These are phyloP conservation scores for Speoplatyrhinus poulsoni DNA, from an alignment of 2,113 vertebrate genomes.

Conservation along the genomic window DNA sequence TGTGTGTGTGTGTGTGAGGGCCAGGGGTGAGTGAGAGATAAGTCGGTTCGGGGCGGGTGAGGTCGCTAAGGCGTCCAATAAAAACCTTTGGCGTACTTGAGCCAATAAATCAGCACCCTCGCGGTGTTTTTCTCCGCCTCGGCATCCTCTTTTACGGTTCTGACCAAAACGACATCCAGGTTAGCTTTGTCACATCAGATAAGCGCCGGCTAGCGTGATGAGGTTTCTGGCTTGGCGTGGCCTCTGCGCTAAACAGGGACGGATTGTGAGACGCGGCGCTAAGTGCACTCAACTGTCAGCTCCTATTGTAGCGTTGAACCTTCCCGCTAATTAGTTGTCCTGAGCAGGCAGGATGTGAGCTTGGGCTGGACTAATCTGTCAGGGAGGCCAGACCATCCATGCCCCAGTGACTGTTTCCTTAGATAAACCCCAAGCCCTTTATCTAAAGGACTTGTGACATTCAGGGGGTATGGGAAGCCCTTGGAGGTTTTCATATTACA, in stretches of 20 bases:
- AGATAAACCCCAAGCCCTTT: constrained; percentile 88
- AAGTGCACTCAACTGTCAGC: constrained; percentile 91
- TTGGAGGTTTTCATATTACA: constrained; percentile 53
- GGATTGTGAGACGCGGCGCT: constrained; percentile 61
- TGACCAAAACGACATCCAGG: constrained; percentile 61
- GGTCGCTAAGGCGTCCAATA: constrained; percentile 59
- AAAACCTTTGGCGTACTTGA: constrained; percentile 47
- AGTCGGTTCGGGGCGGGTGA: not conserved
- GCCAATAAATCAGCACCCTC: constrained; percentile 59
- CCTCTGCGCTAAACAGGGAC: constrained; percentile 54
- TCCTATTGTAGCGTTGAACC: constrained; percentile 92
- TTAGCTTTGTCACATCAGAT: constrained; percentile 73
- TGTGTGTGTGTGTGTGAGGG: not conserved
- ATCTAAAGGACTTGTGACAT: constrained; percentile 62
- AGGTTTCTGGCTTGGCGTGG: constrained; percentile 58
- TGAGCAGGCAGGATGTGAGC: constrained; percentile 97
- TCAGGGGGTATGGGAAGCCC: constrained; percentile 66
- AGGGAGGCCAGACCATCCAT: constrained; percentile 92
- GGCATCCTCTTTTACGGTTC: constrained; percentile 40
- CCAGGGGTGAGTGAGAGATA: not conserved
- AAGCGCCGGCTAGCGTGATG: constrained; percentile 63
- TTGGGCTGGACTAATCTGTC: constrained; percentile 97
- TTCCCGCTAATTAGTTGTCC: constrained; percentile 97
- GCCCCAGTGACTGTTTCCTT: constrained; percentile 96
- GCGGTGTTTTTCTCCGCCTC: constrained; percentile 40